Conservation (phyloP, 1,140 invertebrate species). For the Ylistrum balloti region DNA sequence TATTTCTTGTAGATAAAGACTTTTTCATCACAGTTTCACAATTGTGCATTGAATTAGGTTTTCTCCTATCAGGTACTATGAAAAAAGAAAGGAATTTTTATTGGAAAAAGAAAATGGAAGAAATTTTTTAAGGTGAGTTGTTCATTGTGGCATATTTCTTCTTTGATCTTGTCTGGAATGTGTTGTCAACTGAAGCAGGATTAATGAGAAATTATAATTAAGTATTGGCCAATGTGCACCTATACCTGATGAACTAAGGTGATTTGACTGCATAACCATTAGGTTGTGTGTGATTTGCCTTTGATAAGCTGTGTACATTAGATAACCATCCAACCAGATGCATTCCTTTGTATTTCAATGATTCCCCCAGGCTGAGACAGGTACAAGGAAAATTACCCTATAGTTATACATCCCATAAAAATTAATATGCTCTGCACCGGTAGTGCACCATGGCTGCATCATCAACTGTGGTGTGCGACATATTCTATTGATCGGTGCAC, state of each 20-base stretch:
- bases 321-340: not conserved
- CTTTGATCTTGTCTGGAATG: not conserved
- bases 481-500: not conserved
- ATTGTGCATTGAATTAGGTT: not conserved
- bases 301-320: not conserved
- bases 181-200: conserved; percentile 19
- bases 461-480: not conserved
- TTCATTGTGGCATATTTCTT: not conserved
- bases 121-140: not conserved
- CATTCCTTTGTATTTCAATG: not conserved
- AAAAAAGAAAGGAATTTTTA: not conserved
- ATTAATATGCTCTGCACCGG: not conserved
- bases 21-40: not conserved
- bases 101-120: not conserved
- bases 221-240: not conserved
- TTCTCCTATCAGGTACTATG: not conserved
- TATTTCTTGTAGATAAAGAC: not conserved
- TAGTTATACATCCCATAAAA: not conserved
- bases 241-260: not conserved
- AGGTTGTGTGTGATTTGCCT: not conserved
- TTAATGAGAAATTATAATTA: not conserved
- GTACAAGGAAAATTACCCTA: not conserved
- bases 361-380: not conserved
- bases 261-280: not conserved
- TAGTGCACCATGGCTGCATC: not conserved